These are phyloP conservation scores for Nephila pilipes DNA, from an alignment of 1,140 invertebrate species.

Conservation along the genomic window DNA sequence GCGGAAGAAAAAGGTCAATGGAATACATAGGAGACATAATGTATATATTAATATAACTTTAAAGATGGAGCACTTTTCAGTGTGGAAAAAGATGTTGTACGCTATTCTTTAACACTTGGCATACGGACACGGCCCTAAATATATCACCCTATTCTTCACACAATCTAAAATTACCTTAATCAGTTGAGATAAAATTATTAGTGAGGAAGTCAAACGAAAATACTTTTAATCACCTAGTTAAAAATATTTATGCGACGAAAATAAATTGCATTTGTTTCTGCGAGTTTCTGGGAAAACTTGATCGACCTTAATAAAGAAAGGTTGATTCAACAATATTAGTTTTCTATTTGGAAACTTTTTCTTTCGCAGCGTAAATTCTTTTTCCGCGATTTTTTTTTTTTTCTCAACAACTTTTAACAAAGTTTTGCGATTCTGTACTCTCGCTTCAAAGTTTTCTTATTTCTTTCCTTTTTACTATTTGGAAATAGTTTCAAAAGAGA, in stretches of 20 bases:
- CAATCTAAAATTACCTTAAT: too few relatives aligned
- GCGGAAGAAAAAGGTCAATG: too few relatives aligned
- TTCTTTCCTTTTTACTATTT: constrained; percentile 6
- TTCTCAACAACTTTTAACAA: constrained; percentile 37
- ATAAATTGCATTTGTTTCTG: background rate
- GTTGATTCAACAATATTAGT: constrained; percentile 32
- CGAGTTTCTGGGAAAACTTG: background rate
- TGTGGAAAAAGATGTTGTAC: too few relatives aligned
- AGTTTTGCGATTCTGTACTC: background rate
- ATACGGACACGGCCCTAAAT: too few relatives aligned
- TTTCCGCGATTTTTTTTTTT: background rate
- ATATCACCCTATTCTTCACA: too few relatives aligned
- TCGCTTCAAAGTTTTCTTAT: background rate
- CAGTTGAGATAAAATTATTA: too few relatives aligned
- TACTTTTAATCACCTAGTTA: too few relatives aligned
- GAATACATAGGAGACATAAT: too few relatives aligned
- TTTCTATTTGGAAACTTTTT: background rate
- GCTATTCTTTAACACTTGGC: too few relatives aligned
- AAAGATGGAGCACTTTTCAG: too few relatives aligned
- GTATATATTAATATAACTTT: too few relatives aligned
- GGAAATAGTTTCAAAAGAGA: background rate
- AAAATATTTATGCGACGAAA: background rate
- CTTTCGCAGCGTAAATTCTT: background rate
- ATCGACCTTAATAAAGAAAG: constrained; percentile 6
- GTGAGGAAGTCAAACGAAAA: too few relatives aligned